These are phyloP conservation scores for Lepidonotus clava DNA, from an alignment of 2,888 invertebrate species.

Conservation along the genomic window DNA sequence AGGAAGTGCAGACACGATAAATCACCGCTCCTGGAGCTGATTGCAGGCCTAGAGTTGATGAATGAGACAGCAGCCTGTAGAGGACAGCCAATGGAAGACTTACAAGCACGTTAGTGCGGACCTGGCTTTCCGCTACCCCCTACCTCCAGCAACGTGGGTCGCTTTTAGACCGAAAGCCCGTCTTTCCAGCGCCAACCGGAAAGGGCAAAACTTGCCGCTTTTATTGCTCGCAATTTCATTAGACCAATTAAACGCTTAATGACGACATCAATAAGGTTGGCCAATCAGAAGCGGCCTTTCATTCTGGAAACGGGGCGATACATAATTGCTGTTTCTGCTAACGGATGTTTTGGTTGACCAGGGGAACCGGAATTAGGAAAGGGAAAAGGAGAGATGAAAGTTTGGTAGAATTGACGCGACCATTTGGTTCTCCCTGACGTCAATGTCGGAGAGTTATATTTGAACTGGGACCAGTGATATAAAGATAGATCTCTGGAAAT, in stretches of 20 bases:
- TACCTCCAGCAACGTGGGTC: too few relatives aligned
- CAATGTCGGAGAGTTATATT: background rate
- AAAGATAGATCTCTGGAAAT: background rate
- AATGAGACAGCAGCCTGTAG: constrained; percentile 1
- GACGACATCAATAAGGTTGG: constrained; percentile 20
- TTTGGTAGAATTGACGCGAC: background rate
- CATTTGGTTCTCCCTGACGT: too few relatives aligned
- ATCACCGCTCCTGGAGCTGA: background rate
- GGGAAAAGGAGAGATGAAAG: background rate
- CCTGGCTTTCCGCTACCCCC: background rate
- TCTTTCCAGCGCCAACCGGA: constrained; percentile 6
- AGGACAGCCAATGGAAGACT: background rate
- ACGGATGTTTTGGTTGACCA: constrained; percentile 7
- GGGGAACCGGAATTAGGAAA: too few relatives aligned
- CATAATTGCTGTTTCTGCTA: background rate
- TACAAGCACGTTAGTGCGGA: background rate
- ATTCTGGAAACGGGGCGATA: background rate
- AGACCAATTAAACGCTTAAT: background rate
- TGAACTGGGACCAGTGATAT: background rate
- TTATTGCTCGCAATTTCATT: constrained; percentile 15
- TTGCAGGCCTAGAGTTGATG: background rate
- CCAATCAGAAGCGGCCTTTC: constrained; percentile 1
- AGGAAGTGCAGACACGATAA: background rate
- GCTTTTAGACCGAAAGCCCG: background rate
- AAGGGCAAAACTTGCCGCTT: background rate